Conservation (phyloP, 2,888 invertebrate species). For the Lasioglossum malachurum region DNA sequence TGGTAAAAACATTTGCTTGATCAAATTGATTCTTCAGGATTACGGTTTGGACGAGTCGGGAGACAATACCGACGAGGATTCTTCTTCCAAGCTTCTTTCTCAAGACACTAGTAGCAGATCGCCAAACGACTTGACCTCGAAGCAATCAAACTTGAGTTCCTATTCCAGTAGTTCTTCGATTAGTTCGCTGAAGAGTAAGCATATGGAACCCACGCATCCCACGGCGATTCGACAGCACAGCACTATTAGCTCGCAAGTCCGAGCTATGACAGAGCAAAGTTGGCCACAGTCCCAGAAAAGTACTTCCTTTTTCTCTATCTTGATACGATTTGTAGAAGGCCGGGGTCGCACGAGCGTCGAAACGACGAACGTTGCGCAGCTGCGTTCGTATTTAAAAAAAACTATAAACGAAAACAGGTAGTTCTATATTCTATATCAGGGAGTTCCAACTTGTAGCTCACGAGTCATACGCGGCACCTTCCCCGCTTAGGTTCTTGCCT, state of each 20-base stretch:
- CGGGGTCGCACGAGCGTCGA: not conserved
- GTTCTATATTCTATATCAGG: not conserved
- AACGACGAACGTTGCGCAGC: not conserved
- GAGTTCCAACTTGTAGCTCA: no score
- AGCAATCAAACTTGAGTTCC: conserved; percentile 82
- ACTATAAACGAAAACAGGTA: not conserved
- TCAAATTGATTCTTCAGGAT: conserved; percentile 85
- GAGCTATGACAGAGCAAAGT: conserved; percentile 83
- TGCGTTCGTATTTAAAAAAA: not conserved
- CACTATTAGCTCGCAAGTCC: conserved; percentile 83
- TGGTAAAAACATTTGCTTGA: not conserved
- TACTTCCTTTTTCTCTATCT: conserved; percentile 46
- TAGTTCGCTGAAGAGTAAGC: conserved; percentile 81
- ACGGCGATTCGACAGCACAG: conserved; percentile 81
- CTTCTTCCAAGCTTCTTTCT: conserved; percentile 81
- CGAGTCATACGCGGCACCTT: no score
- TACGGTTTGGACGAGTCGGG: conserved; percentile 92
- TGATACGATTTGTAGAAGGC: not conserved
- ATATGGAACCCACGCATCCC: conserved; percentile 80
- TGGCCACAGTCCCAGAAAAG: conserved; percentile 82
- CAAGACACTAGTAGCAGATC: conserved; percentile 80
- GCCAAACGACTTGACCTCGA: conserved; percentile 83
- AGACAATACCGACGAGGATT: conserved; percentile 87
- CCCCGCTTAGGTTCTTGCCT: no score
- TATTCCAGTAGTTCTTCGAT: conserved; percentile 83